phyloP scores from a whole-genome alignment of 1,140 invertebrate species.

The Aphidius gifuensis region DNA sequence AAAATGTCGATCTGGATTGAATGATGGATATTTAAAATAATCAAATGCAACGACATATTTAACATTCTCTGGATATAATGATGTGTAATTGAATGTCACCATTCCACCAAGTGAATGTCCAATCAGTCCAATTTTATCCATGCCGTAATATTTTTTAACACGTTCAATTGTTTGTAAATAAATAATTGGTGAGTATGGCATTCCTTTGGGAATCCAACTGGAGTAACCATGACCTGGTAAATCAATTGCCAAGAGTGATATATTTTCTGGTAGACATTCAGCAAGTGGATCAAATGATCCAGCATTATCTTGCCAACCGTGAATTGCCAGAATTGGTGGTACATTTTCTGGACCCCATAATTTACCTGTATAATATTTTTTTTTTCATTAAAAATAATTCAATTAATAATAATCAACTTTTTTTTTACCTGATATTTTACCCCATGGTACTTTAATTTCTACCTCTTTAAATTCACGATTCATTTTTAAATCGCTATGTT shows the following conservation, averaged over 20 bases:
- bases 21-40: constrained; percentile 57
- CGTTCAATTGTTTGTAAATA: constrained; percentile 57
- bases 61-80: constrained; percentile 59
- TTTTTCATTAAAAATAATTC: background rate
- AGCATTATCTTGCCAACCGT: constrained; percentile 76
- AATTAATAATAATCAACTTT: background rate
- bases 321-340: constrained; percentile 66
- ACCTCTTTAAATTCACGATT: constrained; percentile 51
- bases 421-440: constrained; percentile 59
- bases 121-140: constrained; percentile 67
- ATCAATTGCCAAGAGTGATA: constrained; percentile 66
- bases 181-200: constrained; percentile 61
- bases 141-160: constrained; percentile 64
- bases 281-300: constrained; percentile 69
- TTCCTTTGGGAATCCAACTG: constrained; percentile 62
- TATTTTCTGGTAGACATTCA: constrained; percentile 59
- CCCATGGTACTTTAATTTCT: constrained; percentile 64
- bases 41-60: constrained; percentile 65
- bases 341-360: constrained; percentile 64
- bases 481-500: too few species aligned
- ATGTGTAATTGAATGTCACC: constrained; percentile 58
- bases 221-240: constrained; percentile 73
- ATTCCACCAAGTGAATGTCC: constrained; percentile 68
- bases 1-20: constrained; percentile 30
- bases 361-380: constrained; percentile 50